Conservation (phyloP, 2,797 vertebrate species). For the Anableps anableps region DNA sequence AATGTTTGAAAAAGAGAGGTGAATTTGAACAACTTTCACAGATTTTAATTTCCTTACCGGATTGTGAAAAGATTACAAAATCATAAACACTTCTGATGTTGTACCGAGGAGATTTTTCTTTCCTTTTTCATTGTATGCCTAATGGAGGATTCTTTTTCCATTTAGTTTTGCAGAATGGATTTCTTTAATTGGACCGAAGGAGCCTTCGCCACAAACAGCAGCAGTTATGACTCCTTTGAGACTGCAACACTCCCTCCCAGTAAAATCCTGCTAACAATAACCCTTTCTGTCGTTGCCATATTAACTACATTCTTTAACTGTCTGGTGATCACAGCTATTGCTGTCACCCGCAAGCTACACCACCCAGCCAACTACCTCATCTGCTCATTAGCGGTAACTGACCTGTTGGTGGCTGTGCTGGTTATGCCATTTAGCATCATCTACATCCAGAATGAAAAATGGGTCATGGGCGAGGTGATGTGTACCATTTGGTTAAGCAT, state of each 20-base stretch:
- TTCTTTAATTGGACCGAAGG: slow-evolving; percentile 87
- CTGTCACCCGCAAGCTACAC: slow-evolving; percentile 95
- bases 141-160: slow-evolving; percentile 24
- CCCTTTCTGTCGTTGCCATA: slow-evolving; percentile 88
- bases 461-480: slow-evolving; percentile 93
- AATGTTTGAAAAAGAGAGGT: slow-evolving; percentile 6
- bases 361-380: slow-evolving; percentile 98
- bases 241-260: slow-evolving; percentile 80
- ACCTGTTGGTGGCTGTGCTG: slow-evolving; percentile 95
- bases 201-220: slow-evolving; percentile 79
- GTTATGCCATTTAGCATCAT: slow-evolving; percentile 99
- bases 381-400: slow-evolving; percentile 95
- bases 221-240: slow-evolving; percentile 64
- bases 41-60: neutral
- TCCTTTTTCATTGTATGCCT: slow-evolving; percentile 20
- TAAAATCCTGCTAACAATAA: slow-evolving; percentile 92
- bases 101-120: slow-evolving; percentile 9
- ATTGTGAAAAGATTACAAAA: slow-evolving; percentile 1
- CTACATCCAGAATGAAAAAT: slow-evolving; percentile 92
- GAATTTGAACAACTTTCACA: neutral
- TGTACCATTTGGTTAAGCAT: slow-evolving; percentile 96
- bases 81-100: neutral
- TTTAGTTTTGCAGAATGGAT: slow-evolving; percentile 86
- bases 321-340: slow-evolving; percentile 95
- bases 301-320: slow-evolving; percentile 96